Conservation (phyloP, 2,888 invertebrate species). For the Lagria hirta region DNA sequence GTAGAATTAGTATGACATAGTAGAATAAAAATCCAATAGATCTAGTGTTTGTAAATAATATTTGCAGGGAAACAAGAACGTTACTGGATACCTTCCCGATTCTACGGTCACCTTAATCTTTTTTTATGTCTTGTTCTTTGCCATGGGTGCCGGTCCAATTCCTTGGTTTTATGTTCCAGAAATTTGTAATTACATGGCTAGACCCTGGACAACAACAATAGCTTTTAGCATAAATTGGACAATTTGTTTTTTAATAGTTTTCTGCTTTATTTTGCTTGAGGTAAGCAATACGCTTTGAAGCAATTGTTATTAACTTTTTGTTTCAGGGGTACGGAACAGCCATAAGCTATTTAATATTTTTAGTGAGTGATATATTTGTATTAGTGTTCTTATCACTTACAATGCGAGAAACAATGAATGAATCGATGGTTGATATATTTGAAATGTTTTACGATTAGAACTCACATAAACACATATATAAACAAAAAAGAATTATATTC, state of each 20-base stretch:
- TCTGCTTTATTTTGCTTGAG: slow-evolving; percentile 2
- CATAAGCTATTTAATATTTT: slow-evolving; percentile 4
- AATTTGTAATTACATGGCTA: slow-evolving; percentile 7
- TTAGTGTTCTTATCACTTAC: slow-evolving; percentile 2
- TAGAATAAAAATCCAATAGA: too few relatives aligned
- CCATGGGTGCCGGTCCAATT: slow-evolving; percentile 10
- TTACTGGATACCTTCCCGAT: too few relatives aligned
- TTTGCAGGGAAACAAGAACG: too few relatives aligned
- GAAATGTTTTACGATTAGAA: slow-evolving; percentile 12
- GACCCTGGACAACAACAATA: slow-evolving; percentile 4
- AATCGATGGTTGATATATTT: slow-evolving; percentile 1
- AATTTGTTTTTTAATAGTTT: slow-evolving; percentile 1
- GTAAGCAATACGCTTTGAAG: slow-evolving; percentile 1
- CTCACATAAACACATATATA: too few relatives aligned
- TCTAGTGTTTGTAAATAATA: too few relatives aligned
- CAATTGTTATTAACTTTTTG: slow-evolving; percentile 1
- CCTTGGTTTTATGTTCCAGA: slow-evolving; percentile 12
- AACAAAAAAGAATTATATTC: slow-evolving; percentile 19
- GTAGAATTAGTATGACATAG: too few relatives aligned
- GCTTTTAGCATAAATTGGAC: slow-evolving; percentile 3
- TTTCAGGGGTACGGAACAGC: too few relatives aligned
- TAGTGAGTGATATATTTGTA: not conserved
- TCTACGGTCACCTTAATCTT: slow-evolving; percentile 1
- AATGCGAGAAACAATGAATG: slow-evolving; percentile 6
- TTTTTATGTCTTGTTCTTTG: slow-evolving; percentile 7